Evolutionary conservation across 2,888 invertebrate genomes (phyloP).

Genomic region (Sminthurides aquaticus): DNA sequence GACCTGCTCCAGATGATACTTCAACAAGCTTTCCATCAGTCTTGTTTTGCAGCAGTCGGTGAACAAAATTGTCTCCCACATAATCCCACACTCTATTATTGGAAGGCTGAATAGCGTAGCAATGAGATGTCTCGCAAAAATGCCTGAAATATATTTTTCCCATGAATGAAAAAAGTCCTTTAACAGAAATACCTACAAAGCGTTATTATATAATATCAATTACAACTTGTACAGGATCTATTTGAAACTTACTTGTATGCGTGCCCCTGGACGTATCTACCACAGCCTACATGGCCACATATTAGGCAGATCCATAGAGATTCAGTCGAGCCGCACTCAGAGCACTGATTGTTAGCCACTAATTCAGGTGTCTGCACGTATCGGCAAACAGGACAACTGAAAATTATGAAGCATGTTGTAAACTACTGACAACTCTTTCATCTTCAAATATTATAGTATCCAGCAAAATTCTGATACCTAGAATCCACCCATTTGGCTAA

Average conservation of each 20-base stretch:
- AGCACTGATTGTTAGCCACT: constrained; percentile 61
- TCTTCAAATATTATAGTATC: neutral
- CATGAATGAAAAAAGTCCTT: neutral
- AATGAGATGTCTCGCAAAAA: constrained; percentile 90
- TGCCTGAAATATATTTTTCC: constrained; percentile 63
- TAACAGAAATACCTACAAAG: too few species aligned
- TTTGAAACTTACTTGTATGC: constrained; percentile 68
- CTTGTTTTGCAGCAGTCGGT: constrained; percentile 91
- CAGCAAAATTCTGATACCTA: constrained; percentile 48
- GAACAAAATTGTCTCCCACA: constrained; percentile 94
- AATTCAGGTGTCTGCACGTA: constrained; percentile 77
- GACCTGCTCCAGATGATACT: constrained; percentile 49
- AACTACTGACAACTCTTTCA: too few species aligned
- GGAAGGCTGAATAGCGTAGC: constrained; percentile 92
- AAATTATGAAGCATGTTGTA: constrained; percentile 33
- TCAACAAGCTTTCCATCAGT: constrained; percentile 92
- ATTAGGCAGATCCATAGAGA: constrained; percentile 98
- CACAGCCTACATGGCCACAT: constrained; percentile 97
- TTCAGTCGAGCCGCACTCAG: constrained; percentile 62
- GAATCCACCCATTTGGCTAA: constrained; percentile 93
- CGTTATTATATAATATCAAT: too few species aligned
- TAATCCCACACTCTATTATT: constrained; percentile 99
- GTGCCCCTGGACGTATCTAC: constrained; percentile 81
- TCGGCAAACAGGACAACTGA: constrained; percentile 93
- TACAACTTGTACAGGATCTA: too few species aligned